phyloP scores from a whole-genome alignment of 2,797 vertebrate species.

The Sphenodon punctatus region DNA sequence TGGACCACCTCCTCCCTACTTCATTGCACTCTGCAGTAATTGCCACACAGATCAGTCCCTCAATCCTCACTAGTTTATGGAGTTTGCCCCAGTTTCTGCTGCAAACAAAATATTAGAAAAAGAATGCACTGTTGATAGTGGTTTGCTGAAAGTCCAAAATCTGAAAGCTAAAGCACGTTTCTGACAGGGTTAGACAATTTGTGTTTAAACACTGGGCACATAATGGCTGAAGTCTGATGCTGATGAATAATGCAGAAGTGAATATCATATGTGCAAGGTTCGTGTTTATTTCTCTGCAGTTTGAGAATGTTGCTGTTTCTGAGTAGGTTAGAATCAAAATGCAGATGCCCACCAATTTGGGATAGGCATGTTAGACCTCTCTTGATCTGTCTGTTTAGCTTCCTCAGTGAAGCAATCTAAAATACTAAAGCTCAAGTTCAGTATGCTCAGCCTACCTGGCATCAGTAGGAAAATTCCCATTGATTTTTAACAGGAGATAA shows the following conservation, averaged over 20 bases:
- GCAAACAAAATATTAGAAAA: constrained; percentile 23
- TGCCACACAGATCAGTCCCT: neutral
- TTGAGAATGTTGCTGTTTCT: constrained; percentile 29
- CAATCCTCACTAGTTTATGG: neutral
- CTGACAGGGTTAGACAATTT: constrained; percentile 21
- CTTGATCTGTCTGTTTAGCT: constrained; percentile 9
- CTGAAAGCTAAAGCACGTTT: constrained; percentile 4
- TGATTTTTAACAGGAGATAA: neutral
- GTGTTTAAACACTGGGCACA: constrained; percentile 16
- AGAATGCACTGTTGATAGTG: constrained; percentile 14
- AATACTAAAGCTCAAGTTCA: neutral
- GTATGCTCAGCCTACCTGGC: neutral
- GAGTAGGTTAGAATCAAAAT: constrained; percentile 36
- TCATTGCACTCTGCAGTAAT: neutral
- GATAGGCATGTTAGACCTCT: constrained; percentile 12
- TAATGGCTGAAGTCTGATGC: constrained; percentile 22
- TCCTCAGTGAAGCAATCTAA: constrained; percentile 4
- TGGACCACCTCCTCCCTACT: neutral
- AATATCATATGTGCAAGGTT: constrained; percentile 31
- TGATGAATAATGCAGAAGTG: constrained; percentile 43
- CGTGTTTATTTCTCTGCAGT: constrained; percentile 28
- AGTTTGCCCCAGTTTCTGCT: neutral
- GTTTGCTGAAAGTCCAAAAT: constrained; percentile 21
- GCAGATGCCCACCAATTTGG: constrained; percentile 10
- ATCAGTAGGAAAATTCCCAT: neutral